Evolutionary conservation across 2,888 invertebrate species (phyloP).

Genomic region (Himalopsyche japonica): DNA sequence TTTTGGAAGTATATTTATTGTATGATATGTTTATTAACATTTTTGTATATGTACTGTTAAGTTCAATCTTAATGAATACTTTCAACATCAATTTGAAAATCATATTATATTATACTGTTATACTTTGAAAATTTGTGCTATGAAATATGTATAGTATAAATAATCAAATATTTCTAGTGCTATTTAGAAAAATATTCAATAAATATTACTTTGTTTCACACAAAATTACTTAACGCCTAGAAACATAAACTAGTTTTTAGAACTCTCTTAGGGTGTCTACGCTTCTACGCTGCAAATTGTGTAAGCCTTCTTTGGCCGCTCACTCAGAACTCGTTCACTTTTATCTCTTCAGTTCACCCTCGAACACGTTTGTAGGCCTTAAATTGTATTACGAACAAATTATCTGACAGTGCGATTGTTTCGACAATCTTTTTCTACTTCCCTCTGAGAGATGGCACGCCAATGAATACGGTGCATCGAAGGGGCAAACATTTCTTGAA

Average conservation of each 20-base stretch:
- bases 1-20: no score
- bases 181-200: no score
- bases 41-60: no score
- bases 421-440: slow-evolving; percentile 36
- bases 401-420: slow-evolving; percentile 44
- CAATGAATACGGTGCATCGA: background rate
- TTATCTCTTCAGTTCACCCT: slow-evolving; percentile 59
- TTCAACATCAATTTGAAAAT: no score
- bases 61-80: no score
- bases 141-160: no score
- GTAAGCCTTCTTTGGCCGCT: background rate
- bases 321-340: slow-evolving; percentile 39
- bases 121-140: no score
- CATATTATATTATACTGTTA: no score
- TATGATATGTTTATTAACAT: no score
- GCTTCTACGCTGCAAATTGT: background rate
- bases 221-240: background rate
- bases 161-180: no score
- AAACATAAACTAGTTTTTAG: background rate
- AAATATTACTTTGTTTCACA: no score
- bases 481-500: slow-evolving; percentile 29
- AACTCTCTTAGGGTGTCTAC: background rate
- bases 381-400: slow-evolving; percentile 63
- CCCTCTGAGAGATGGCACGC: background rate
- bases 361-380: slow-evolving; percentile 62